phyloP scores from a whole-genome alignment of 1,140 invertebrate species.

The Trachymyrmex septentrionalis region DNA sequence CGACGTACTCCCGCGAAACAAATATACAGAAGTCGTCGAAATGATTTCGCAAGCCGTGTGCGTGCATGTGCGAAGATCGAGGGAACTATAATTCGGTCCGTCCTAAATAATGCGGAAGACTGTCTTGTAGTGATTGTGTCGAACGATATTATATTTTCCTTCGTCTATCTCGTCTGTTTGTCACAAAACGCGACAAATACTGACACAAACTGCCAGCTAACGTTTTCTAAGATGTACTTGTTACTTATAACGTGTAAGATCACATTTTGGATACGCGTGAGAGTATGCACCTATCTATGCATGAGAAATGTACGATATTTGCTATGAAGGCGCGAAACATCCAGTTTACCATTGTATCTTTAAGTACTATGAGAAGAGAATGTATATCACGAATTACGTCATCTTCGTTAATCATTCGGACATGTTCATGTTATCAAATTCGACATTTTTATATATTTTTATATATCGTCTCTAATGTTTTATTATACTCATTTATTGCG shows the following conservation, averaged over 20 bases:
- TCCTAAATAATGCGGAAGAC: slow-evolving; percentile 38
- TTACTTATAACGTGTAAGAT: slow-evolving; percentile 49
- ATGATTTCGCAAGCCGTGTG: background rate
- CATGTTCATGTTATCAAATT: slow-evolving; percentile 52
- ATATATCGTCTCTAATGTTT: slow-evolving; percentile 51
- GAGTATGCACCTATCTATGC: slow-evolving; percentile 16
- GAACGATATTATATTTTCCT: slow-evolving; percentile 11
- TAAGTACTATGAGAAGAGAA: slow-evolving; percentile 35
- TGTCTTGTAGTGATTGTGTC: slow-evolving; percentile 8
- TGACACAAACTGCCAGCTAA: slow-evolving; percentile 47
- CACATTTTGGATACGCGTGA: slow-evolving; percentile 26
- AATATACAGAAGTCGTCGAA: slow-evolving; percentile 17
- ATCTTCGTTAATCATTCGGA: slow-evolving; percentile 50
- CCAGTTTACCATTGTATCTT: slow-evolving; percentile 33
- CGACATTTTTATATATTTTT: slow-evolving; percentile 72
- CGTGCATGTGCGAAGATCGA: background rate
- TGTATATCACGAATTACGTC: slow-evolving; percentile 45
- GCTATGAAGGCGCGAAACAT: background rate
- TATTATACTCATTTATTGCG: slow-evolving; percentile 58
- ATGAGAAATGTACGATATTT: slow-evolving; percentile 34
- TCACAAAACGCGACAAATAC: slow-evolving; percentile 16
- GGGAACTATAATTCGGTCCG: slow-evolving; percentile 24
- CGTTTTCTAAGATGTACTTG: slow-evolving; percentile 42
- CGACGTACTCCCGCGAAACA: background rate
- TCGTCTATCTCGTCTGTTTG: slow-evolving; percentile 1